These are phyloP conservation scores for Watsonalla cultraria DNA, from an alignment of 2,888 invertebrate genomes.

Conservation along the genomic window DNA sequence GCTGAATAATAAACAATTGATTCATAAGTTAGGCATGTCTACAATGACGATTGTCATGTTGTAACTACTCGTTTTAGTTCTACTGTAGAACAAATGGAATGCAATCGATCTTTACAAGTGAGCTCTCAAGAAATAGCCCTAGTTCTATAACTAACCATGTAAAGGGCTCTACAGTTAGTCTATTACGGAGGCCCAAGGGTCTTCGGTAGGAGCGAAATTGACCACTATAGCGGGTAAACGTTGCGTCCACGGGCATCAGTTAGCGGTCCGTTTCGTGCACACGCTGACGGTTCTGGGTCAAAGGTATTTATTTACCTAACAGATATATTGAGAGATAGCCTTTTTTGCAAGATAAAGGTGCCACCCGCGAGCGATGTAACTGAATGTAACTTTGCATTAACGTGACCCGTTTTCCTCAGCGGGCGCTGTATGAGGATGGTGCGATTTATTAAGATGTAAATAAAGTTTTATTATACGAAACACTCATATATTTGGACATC, in stretches of 20 bases:
- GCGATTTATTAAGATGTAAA: constrained; percentile 57
- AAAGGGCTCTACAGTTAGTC: constrained; percentile 38
- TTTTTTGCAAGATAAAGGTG: constrained; percentile 40
- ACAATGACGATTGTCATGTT: not conserved
- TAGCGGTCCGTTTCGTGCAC: constrained; percentile 43
- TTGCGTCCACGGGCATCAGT: constrained; percentile 37
- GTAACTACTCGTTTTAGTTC: not conserved
- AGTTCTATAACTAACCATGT: constrained; percentile 25
- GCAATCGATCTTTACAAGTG: not conserved
- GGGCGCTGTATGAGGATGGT: constrained; percentile 29
- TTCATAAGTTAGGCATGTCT: no score
- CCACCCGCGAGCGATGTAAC: constrained; percentile 41
- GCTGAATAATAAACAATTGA: no score
- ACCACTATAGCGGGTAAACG: constrained; percentile 26
- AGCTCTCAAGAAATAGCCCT: constrained; percentile 14
- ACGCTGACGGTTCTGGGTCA: constrained; percentile 57
- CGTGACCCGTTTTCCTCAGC: constrained; percentile 31
- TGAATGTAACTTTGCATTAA: constrained; percentile 36
- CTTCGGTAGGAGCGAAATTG: constrained; percentile 36
- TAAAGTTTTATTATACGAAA: constrained; percentile 51
- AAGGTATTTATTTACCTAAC: constrained; percentile 66
- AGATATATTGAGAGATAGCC: constrained; percentile 45
- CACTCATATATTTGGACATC: constrained; percentile 43
- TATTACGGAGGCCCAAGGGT: constrained; percentile 36
- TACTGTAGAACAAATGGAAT: not conserved